Conservation (phyloP, 2,113 vertebrate species). For the Chionis minor region DNA sequence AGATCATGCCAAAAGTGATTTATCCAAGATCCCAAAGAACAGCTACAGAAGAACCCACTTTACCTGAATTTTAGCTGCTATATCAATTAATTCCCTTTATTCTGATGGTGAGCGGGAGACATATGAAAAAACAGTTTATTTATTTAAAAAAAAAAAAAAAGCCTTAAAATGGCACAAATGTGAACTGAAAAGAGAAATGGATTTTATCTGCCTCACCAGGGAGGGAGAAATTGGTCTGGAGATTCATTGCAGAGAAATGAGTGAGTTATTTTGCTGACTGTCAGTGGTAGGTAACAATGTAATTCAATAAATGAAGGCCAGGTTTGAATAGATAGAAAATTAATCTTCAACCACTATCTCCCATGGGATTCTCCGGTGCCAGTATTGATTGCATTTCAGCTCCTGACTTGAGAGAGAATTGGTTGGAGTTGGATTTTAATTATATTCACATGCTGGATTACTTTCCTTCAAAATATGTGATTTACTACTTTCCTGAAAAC, state of each 20-base stretch:
- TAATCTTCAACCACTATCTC: conserved; percentile 62
- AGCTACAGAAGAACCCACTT: neutral
- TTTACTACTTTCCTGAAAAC: neutral
- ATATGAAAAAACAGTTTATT: neutral
- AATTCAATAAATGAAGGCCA: conserved; percentile 54
- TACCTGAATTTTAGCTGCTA: neutral
- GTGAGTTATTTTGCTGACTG: conserved; percentile 53
- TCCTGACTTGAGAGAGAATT: conserved; percentile 49
- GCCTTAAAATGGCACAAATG: neutral
- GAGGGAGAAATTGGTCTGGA: conserved; percentile 1
- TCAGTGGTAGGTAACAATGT: conserved; percentile 23
- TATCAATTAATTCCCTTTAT: neutral
- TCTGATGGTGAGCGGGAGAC: neutral
- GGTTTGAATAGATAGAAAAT: conserved; percentile 70
- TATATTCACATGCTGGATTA: conserved; percentile 40
- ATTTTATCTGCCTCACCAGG: neutral
- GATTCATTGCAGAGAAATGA: conserved; percentile 38
- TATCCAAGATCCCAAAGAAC: neutral
- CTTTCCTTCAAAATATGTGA: conserved; percentile 28
- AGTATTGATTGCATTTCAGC: conserved; percentile 69
- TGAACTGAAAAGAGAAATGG: conserved; percentile 7
- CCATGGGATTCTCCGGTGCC: conserved; percentile 46
- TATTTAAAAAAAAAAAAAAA: neutral
- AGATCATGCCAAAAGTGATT: neutral
- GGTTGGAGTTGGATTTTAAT: conserved; percentile 66